Percentiles rank a stretch among this genome's conserved stretches.
Evolutionary conservation across 2,113 vertebrate genomes (phyloP).

Genomic region (Sceloporus undulatus): DNA sequence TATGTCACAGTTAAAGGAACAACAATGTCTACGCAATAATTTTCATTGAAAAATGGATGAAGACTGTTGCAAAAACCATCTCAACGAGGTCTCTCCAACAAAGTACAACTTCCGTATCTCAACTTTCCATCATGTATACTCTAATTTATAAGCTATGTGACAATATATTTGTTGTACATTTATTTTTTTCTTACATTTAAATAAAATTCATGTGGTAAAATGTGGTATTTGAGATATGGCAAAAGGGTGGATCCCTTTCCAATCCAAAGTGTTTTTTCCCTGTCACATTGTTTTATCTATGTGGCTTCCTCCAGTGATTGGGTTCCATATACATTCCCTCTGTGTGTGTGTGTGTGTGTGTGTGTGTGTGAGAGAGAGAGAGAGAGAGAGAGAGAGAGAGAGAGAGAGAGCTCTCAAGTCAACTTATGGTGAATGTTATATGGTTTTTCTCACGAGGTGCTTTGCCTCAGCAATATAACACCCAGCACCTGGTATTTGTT

Average conservation of each 20-base stretch:
- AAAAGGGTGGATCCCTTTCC: neutral
- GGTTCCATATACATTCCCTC: neutral
- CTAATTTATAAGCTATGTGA: neutral
- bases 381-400: no score
- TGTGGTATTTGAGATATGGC: neutral
- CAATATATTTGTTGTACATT: neutral
- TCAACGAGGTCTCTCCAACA: neutral
- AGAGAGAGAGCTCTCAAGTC: no score
- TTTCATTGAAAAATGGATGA: slow-evolving; percentile 62
- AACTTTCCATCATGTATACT: neutral
- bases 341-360: no score
- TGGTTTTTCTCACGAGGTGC: no score
- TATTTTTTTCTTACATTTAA: neutral
- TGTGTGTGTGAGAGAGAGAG: no score
- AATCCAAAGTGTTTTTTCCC: neutral
- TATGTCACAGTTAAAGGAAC: slow-evolving; percentile 65
- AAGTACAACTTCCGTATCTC: neutral
- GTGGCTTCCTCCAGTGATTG: neutral
- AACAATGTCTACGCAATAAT: slow-evolving; percentile 56
- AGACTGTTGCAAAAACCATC: slow-evolving; percentile 62
- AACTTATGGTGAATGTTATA: no score
- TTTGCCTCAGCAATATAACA: no score
- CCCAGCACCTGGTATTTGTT: no score
- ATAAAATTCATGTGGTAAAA: neutral
- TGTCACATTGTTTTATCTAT: neutral